Conservation (phyloP, 2,113 vertebrate genomes). For the Myodes glareolus region DNA sequence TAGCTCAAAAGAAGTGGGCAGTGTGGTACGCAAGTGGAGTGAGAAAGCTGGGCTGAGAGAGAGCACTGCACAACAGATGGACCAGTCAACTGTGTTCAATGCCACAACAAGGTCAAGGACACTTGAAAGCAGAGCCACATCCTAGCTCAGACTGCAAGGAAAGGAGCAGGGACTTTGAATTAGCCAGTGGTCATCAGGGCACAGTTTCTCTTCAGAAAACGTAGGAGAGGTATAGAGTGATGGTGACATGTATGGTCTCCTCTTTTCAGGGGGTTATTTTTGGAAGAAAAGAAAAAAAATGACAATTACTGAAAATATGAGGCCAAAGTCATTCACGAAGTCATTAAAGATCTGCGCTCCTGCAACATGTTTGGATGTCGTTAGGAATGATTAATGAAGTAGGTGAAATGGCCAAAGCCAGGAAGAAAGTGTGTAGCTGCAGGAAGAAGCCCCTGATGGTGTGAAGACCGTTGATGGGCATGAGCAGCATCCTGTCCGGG, state of each 20-base stretch:
- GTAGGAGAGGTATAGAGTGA: neutral
- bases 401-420: neutral
- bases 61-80: neutral
- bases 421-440: neutral
- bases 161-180: neutral
- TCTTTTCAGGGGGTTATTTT: neutral
- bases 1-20: neutral
- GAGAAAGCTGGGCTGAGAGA: neutral
- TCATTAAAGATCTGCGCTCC: neutral
- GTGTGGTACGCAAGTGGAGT: too few species aligned
- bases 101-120: neutral
- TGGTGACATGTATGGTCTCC: neutral
- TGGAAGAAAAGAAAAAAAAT: neutral
- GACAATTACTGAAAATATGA: neutral
- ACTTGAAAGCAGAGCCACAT: neutral
- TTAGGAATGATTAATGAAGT: neutral
- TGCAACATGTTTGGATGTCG: neutral
- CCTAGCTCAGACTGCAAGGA: neutral
- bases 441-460: neutral
- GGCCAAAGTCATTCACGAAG: neutral
- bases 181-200: neutral
- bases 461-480: fast-evolving
- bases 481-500: neutral
- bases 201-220: neutral
- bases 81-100: neutral